Percentiles rank a stretch among this genome's conserved stretches.
Evolutionary conservation across 1,140 invertebrate genomes (phyloP).

Genomic region (Ostrea denselamellosa): DNA sequence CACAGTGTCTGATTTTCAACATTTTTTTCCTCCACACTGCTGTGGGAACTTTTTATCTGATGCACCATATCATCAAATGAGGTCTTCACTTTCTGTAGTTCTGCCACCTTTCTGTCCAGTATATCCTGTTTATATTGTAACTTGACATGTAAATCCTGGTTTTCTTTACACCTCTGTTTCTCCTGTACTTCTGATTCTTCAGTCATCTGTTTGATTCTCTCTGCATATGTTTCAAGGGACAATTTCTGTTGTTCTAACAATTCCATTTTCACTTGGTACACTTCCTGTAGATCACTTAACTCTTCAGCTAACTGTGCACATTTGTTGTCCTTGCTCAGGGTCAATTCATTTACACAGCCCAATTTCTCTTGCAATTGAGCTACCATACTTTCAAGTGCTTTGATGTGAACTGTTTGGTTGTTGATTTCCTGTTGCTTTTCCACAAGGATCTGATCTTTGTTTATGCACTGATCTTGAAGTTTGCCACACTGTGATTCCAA

Average conservation of each 20-base stretch:
- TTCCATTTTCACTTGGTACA: background rate
- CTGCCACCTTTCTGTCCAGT: conserved; percentile 44
- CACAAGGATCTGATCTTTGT: background rate
- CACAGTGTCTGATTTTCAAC: conserved; percentile 44
- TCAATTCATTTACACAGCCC: conserved; percentile 14
- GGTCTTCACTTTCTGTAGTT: conserved; percentile 46
- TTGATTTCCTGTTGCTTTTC: conserved; percentile 32
- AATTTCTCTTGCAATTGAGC: conserved; percentile 24
- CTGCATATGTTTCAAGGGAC: conserved; percentile 40
- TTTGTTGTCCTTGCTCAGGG: conserved; percentile 45
- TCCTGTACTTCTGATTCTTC: conserved; percentile 33
- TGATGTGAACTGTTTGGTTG: conserved; percentile 34
- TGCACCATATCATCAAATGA: conserved; percentile 46
- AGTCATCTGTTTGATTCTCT: conserved; percentile 42
- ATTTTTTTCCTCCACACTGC: conserved; percentile 49
- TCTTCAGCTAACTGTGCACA: conserved; percentile 50
- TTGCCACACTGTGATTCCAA: conserved; percentile 47
- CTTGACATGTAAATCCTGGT: conserved; percentile 49
- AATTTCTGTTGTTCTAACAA: conserved; percentile 1
- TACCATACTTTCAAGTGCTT: conserved; percentile 46
- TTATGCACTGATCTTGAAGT: conserved; percentile 47
- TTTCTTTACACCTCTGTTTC: conserved; percentile 41
- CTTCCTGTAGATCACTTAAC: conserved; percentile 40
- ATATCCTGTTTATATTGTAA: conserved; percentile 54
- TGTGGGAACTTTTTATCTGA: conserved; percentile 23